Evolutionary conservation across 2,888 invertebrate genomes (phyloP).

Genomic region (Priocnemis perturbator): DNA sequence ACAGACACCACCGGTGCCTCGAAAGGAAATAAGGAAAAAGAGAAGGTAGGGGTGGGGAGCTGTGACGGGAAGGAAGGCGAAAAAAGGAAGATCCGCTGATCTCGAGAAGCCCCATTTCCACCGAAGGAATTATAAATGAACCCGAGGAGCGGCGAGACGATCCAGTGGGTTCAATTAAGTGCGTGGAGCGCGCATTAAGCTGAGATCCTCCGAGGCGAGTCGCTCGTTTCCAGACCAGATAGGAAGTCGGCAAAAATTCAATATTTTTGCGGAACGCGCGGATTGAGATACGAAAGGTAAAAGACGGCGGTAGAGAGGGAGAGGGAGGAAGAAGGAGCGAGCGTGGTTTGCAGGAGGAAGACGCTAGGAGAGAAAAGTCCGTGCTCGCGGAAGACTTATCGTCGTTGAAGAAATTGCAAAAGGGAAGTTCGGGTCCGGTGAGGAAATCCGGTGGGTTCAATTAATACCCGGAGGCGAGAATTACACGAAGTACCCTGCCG

Average conservation of each 20-base stretch:
- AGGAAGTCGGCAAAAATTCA: neutral
- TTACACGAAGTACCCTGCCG: neutral
- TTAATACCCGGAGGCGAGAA: conserved; percentile 12
- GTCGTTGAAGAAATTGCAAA: too few species aligned
- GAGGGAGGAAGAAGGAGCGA: neutral
- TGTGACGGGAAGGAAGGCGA: neutral
- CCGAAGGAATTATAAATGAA: conserved; percentile 8
- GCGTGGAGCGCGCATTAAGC: conserved; percentile 7
- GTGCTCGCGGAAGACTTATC: too few species aligned
- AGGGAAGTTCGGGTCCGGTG: too few species aligned
- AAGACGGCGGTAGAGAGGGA: neutral
- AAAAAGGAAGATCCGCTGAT: conserved; percentile 1
- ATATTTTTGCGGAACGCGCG: neutral
- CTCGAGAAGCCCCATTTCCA: conserved; percentile 4
- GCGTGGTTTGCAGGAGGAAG: neutral
- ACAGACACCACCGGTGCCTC: neutral
- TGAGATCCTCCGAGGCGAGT: neutral
- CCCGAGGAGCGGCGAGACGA: conserved; percentile 5
- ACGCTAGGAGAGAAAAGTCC: too few species aligned
- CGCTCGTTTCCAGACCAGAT: neutral
- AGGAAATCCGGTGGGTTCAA: conserved; percentile 13
- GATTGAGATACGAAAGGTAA: neutral
- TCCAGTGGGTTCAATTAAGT: conserved; percentile 9
- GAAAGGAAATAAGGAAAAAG: neutral
- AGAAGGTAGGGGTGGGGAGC: neutral